A percentile compares a stretch with the other conserved stretches of the same genome.
Conservation (phyloP, 2,888 invertebrate genomes). For the Drosophila mimica region DNA sequence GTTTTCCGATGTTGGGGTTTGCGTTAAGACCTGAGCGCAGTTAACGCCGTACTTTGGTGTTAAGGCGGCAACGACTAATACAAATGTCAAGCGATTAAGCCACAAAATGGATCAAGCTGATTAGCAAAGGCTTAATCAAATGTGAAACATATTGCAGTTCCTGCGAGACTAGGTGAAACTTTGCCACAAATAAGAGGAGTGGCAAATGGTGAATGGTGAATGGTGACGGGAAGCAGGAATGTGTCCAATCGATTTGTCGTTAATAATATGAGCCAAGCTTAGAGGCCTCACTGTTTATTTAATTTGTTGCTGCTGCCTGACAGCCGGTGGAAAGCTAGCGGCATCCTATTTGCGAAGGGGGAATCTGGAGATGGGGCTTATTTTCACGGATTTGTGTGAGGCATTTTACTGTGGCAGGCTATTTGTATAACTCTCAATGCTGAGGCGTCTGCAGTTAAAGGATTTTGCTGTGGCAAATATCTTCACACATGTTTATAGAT, state of each 20-base stretch:
- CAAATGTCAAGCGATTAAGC: constrained; percentile 82
- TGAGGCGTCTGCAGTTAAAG: constrained; percentile 76
- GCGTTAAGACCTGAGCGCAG: constrained; percentile 19
- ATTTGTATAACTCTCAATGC: constrained; percentile 73
- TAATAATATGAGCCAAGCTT: constrained; percentile 73
- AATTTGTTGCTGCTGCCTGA: constrained; percentile 66
- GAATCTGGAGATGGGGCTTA: constrained; percentile 6
- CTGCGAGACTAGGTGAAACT: neutral
- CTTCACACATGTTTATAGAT: constrained; percentile 47
- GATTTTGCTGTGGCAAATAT: constrained; percentile 75
- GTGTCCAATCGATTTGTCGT: constrained; percentile 64
- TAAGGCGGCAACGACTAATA: constrained; percentile 67
- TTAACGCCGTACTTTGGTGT: constrained; percentile 41
- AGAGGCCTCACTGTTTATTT: constrained; percentile 64
- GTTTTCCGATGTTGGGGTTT: neutral
- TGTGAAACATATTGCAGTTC: constrained; percentile 40
- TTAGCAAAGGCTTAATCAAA: constrained; percentile 76
- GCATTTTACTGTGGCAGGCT: constrained; percentile 59
- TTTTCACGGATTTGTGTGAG: constrained; percentile 31
- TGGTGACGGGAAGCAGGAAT: neutral
- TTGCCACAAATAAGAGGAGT: neutral
- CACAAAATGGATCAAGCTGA: constrained; percentile 80
- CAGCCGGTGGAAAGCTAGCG: constrained; percentile 53
- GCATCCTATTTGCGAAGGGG: constrained; percentile 22
- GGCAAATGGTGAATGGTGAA: neutral